Percentiles rank a stretch among this genome's conserved stretches.
These are phyloP conservation scores for Acropternis orthonyx DNA, from an alignment of 2,797 vertebrate species.

Conservation along the genomic window DNA sequence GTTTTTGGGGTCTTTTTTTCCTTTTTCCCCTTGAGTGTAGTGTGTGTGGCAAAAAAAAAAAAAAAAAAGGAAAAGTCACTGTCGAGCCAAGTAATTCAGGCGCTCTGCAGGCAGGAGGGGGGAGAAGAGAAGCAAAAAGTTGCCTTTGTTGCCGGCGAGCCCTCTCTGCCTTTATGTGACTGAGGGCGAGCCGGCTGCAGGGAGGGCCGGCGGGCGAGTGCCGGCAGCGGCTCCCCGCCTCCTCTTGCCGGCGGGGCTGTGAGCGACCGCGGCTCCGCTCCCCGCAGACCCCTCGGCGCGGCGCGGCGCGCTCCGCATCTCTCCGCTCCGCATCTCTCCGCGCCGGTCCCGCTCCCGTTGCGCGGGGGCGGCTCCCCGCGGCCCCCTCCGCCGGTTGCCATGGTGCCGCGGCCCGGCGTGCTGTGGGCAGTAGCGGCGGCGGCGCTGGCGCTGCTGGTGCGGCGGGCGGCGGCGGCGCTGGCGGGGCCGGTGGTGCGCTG, in stretches of 20 bases:
- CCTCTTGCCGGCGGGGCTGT: not conserved
- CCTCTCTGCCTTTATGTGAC: not conserved
- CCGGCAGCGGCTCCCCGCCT: not conserved
- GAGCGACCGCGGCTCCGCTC: not conserved
- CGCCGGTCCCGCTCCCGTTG: not conserved
- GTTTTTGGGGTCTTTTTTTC: too few relatives aligned
- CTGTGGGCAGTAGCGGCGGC: slow-evolving; percentile 78
- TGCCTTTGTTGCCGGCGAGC: not conserved
- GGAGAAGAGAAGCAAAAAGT: not conserved
- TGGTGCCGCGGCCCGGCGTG: slow-evolving; percentile 77
- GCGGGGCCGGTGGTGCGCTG: slow-evolving; percentile 86
- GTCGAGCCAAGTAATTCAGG: not conserved
- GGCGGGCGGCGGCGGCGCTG: slow-evolving; percentile 73
- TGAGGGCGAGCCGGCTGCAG: not conserved
- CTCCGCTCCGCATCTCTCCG: not conserved
- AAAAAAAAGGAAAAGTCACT: not conserved
- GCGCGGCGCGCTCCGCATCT: not conserved
- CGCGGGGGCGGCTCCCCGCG: not conserved
- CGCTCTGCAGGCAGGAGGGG: not conserved
- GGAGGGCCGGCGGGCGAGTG: not conserved
- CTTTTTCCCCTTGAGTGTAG: not conserved
- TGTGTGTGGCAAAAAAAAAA: not conserved
- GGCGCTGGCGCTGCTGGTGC: slow-evolving; percentile 71
- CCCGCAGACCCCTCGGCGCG: not conserved
- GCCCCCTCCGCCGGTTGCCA: slow-evolving; percentile 50